Base-by-base conservation (phyloP, 2,888 invertebrate genomes). In the Hanleya hanleyi region DNA sequence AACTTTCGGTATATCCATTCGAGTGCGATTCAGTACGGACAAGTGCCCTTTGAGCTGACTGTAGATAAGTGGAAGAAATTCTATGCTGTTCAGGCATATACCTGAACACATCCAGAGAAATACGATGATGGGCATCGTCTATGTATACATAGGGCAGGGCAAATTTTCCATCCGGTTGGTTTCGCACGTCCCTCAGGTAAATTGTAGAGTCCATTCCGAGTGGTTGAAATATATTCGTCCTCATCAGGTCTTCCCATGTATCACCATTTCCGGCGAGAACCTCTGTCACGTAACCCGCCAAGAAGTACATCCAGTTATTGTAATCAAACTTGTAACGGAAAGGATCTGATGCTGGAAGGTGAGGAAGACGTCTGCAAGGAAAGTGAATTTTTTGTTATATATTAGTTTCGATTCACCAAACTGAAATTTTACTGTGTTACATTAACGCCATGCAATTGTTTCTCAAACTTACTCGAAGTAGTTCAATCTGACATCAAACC, bases 251-350 rank as follows among this genome's bases (percentile, higher is more conserved):
- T 32, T 57, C 57, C 57, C 57, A 57, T 22, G 57, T 29, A 15
- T 57, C 57, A 15, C 57, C 57, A n/a, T n/a, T n/a, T 22, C 32
- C 57, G 9, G 57, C 22, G 22, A 57, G 26, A 57, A 57, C 57
- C 57, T 57, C 57, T 26, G 57, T 32, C 4, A 57, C 29, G 9
- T 57, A 57, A 18, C 57, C 57, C 4, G 57, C 57, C 32, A 57
- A 57, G 26, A 57, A 29, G 32, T 57, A 57, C 57, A 57, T 57
- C 57, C 57, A 57, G 57, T 57, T 57, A 57, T 29, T 57, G 57
- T 57, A 57, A 18, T 22, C 22, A 22, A 57, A 15, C 32, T 57
- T 57, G 29, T 57, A 22, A 15, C 57, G 18, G 57, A 57, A 57
- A 22, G 26, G 26, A 26, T 22, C 22, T 26, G 15, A 15, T 3